Percentiles rank a stretch among this genome's conserved stretches.
phyloP scores from a whole-genome alignment of 2,113 vertebrate genomes.

The Pampusana beccarii region DNA sequence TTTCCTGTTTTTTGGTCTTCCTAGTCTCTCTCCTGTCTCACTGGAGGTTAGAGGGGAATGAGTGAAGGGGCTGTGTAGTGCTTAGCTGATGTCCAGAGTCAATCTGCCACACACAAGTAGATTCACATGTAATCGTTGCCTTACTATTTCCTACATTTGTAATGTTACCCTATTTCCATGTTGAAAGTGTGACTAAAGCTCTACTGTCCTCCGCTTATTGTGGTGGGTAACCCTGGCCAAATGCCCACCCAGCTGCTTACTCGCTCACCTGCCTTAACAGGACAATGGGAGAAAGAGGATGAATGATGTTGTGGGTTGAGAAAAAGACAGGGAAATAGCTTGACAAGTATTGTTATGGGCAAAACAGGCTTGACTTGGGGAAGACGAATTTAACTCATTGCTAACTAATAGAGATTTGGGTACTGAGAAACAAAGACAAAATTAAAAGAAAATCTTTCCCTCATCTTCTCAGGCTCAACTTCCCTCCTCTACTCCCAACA shows the following conservation, averaged over 20 bases:
- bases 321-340: not conserved
- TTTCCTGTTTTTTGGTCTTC: not conserved
- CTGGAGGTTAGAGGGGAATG: not conserved
- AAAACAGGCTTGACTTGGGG: too few relatives aligned
- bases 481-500: rapidly evolving
- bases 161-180: not conserved
- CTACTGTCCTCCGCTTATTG: not conserved
- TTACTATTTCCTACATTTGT: not conserved
- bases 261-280: not conserved
- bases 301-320: not conserved
- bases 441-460: not conserved
- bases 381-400: not conserved
- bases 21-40: not conserved
- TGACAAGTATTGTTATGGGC: not conserved
- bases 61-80: not conserved
- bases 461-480: not conserved
- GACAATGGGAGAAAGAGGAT: not conserved
- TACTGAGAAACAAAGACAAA: not conserved
- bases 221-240: not conserved
- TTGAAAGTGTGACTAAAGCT: not conserved
- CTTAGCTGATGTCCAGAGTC: not conserved
- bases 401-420: not conserved
- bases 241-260: not conserved
- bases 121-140: not conserved
- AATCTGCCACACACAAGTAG: too few relatives aligned